These are phyloP conservation scores for Isichthys henryi DNA, from an alignment of 2,113 vertebrate species.

Conservation along the genomic window DNA sequence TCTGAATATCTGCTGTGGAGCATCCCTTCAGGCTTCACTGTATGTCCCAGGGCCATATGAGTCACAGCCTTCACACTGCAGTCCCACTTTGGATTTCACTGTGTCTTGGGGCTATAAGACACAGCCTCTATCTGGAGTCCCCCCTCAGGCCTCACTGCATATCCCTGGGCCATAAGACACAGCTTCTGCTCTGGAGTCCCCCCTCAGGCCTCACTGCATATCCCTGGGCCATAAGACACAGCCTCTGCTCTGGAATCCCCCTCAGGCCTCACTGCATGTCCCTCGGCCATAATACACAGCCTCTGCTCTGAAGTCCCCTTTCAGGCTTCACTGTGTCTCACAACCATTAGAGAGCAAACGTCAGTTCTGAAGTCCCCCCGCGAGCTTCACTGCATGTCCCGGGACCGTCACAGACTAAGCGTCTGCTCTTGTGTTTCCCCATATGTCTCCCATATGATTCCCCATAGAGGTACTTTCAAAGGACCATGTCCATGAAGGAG, in stretches of 20 bases:
- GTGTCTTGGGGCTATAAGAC: no score
- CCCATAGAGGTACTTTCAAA: background rate
- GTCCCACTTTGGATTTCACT: no score
- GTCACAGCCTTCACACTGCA: background rate
- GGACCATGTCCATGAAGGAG: background rate
- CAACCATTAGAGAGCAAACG: no score
- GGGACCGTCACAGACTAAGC: background rate
- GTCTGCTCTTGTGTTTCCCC: background rate
- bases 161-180: background rate
- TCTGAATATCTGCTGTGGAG: background rate
- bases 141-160: background rate
- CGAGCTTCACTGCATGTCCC: background rate
- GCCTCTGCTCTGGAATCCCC: background rate
- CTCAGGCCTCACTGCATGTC: background rate
- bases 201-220: background rate
- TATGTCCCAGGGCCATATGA: background rate
- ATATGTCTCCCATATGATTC: background rate
- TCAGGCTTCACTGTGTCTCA: background rate
- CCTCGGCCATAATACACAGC: background rate
- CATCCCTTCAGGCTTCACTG: background rate
- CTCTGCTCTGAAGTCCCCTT: background rate
- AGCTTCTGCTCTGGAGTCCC: background rate
- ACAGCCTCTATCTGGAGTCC: background rate
- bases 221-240: background rate
- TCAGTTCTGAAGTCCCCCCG: background rate